A percentile compares a stretch with the other conserved stretches of the same genome.
Evolutionary conservation across 2,888 invertebrate species (phyloP).

Genomic region (Lumbricus terrestris): DNA sequence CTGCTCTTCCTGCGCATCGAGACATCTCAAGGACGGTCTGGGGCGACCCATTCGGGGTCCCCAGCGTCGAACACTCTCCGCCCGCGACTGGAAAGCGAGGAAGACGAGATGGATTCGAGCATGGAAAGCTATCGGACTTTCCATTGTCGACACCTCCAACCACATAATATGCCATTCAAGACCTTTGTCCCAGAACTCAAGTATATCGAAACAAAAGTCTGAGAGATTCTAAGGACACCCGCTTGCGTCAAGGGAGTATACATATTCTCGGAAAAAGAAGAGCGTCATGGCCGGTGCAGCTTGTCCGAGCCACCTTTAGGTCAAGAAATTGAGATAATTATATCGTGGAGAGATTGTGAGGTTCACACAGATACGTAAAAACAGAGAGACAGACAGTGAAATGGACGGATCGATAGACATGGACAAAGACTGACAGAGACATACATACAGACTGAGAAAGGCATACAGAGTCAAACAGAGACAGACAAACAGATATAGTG

Average conservation of each 20-base stretch:
- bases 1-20: background rate
- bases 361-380: no score
- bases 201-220: constrained; percentile 10
- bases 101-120: background rate
- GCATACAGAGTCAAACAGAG: no score
- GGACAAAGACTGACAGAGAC: background rate
- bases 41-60: background rate
- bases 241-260: background rate
- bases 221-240: background rate
- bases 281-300: background rate
- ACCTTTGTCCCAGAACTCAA: background rate
- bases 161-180: background rate
- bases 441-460: background rate
- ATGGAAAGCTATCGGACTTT: background rate
- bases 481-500: no score
- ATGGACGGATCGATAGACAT: no score
- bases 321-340: no score
- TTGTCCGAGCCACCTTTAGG: background rate
- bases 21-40: background rate
- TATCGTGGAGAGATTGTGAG: no score
- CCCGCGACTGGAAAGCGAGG: constrained; percentile 6
- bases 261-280: background rate
- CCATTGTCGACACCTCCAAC: background rate
- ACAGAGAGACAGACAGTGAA: background rate
- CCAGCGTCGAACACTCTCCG: background rate